phyloP scores from a whole-genome alignment of 2,797 vertebrate species.

The Centroberyx gerrardi region DNA sequence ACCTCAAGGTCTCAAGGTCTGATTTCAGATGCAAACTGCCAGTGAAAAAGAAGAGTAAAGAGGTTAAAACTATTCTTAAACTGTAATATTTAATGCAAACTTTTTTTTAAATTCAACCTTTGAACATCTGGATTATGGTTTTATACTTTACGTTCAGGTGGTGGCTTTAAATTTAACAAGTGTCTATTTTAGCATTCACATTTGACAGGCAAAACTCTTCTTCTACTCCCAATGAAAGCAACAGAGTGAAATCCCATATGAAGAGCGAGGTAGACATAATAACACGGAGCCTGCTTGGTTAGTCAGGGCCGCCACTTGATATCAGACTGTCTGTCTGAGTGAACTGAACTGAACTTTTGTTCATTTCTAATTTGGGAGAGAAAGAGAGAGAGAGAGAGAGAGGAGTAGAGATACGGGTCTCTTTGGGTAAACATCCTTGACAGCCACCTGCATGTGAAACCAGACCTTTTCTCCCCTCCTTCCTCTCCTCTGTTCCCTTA shows the following conservation, averaged over 20 bases:
- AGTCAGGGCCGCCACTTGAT: constrained; percentile 66
- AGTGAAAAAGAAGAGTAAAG: too few species aligned
- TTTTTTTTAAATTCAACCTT: constrained; percentile 16
- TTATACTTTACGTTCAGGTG: constrained; percentile 26
- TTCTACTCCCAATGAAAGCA: constrained; percentile 50
- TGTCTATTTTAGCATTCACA: constrained; percentile 12
- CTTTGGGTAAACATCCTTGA: constrained; percentile 79
- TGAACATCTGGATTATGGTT: constrained; percentile 46
- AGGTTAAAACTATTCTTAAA: not conserved
- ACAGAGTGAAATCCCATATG: constrained; percentile 62
- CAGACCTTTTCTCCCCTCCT: constrained; percentile 61
- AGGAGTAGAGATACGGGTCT: constrained; percentile 52
- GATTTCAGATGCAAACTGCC: not conserved
- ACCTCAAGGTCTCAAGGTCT: not conserved
- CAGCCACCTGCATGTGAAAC: constrained; percentile 80
- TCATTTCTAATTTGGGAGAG: constrained; percentile 76
- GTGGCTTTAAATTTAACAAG: constrained; percentile 9
- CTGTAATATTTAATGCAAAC: not conserved
- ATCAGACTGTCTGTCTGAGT: constrained; percentile 57
- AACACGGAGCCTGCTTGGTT: constrained; percentile 65
- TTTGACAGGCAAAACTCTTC: constrained; percentile 41
- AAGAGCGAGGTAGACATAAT: constrained; percentile 68
- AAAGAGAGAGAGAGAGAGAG: constrained; percentile 8
- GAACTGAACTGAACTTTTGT: constrained; percentile 76
- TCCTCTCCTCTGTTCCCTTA: constrained; percentile 50